Base-by-base conservation (phyloP, 2,888 invertebrate genomes). In the Oconnorella tubifera region DNA sequence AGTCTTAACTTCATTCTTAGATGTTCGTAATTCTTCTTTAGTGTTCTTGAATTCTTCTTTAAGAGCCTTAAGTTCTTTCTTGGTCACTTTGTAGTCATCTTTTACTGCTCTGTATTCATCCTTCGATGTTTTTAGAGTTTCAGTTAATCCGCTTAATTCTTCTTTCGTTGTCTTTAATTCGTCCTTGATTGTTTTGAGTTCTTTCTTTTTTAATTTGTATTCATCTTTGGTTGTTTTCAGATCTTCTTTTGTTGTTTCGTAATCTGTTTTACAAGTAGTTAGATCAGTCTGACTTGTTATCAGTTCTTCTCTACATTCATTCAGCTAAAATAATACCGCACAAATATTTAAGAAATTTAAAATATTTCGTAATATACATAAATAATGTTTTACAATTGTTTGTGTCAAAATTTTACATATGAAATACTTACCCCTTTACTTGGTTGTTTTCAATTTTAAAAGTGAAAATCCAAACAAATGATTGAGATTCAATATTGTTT, bases 131-230 rank as follows among this genome's bases (percentile, higher is more conserved):
- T 63, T 56, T 29, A 33, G 23, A 29, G 23, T 48, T 4, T 61
- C 61, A 29, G 49, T 56, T 14, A 56, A 49, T 4, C 14, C 27
- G 14, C 60, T 53, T 2, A 62, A 33, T 51, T 65, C 65, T 25
- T 65, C 65, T 2, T 62, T 65, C 57, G 56, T 31, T 3, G 33
- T 25, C 25, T 49, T 60, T 25, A 65, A 40, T 32, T 65, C 61
- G 27, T n/a, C 28, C 58, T 64, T 64, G 29, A 66, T 29, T 40
- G 48, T 23, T 51, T 64, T 64, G 29, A 66, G 40, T 49, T 66
- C 66, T 19, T 59, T 63, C 40, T 48, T 53, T 32, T 60, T 60
- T 33, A 33, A 28, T 32, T 66, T 62, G 23, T 63, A 33, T 25
- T 63, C 62, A 1, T 62, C 62, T 48, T 53, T 57, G 2, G 58